Conservation (phyloP, 2,797 vertebrate genomes). For the Phalloptychus januarius region DNA sequence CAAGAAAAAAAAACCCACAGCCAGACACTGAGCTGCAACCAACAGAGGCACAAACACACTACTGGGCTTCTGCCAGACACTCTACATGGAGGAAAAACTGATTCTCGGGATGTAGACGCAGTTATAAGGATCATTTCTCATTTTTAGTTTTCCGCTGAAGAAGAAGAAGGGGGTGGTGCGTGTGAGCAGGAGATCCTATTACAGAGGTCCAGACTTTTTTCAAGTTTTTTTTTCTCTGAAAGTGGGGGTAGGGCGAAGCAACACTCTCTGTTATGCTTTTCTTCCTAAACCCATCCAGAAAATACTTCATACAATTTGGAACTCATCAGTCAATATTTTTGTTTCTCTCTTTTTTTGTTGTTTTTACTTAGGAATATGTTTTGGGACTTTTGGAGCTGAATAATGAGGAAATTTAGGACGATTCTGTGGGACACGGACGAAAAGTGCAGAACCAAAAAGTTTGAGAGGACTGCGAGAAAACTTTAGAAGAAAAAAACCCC, state of each 20-base stretch:
- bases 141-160: conserved; percentile 48
- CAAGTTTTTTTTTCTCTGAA: conserved; percentile 60
- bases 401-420: conserved; percentile 51
- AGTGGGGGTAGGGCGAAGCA: conserved; percentile 71
- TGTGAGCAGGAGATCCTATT: conserved; percentile 78
- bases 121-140: conserved; percentile 24
- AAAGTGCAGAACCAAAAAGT: conserved; percentile 56
- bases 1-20: conserved; percentile 25
- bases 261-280: conserved; percentile 55
- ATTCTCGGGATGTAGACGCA: conserved; percentile 11
- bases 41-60: conserved; percentile 33
- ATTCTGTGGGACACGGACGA: conserved; percentile 44
- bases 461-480: conserved; percentile 55
- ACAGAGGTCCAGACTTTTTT: conserved; percentile 80
- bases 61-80: conserved; percentile 21
- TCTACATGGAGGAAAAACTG: conserved; percentile 8
- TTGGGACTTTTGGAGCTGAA: conserved; percentile 24
- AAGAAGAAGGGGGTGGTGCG: conserved; percentile 74
- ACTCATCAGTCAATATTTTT: not conserved
- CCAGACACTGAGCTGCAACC: conserved; percentile 33
- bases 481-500: conserved; percentile 18
- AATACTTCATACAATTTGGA: conserved; percentile 7
- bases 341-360: not conserved
- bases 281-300: conserved; percentile 10
- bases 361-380: not conserved